Evolutionary conservation across 1,140 invertebrate genomes (phyloP), one percentile per base, ranked within the genome.

Genomic region (Drosophila triauraria): DNA sequence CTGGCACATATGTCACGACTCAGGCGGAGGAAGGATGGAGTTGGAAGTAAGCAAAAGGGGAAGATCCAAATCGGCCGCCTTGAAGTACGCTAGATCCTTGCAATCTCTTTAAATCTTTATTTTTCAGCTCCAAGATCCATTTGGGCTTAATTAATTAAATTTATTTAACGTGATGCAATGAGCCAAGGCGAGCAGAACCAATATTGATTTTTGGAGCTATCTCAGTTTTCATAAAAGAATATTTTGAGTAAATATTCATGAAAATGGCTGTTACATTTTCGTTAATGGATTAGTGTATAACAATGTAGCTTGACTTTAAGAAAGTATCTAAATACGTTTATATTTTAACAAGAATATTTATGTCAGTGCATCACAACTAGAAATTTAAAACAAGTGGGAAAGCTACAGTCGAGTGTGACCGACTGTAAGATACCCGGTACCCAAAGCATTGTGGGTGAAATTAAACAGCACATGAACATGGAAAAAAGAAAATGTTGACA

Each of bases 111-210:
- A 69, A 77, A 78, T 69, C 59, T 59, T 76, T 48, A 47, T 76
- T 61, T 68, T 61, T 12, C 42, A 54, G 30, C 25, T 35, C 32
- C 40, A 17, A 7, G 54, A 40, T 47, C 53, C 60, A 35, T 72
- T 50, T 70, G 46, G 38, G 7, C 40, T 62, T 78, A 70, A 78
- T 78, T 78, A 78, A 78, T 78, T 78, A 58, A 78, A 78, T 78
- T 62, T 71, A 61, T 58, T 78, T 78, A 69, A 78, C 78, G 75
- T 78, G 74, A 44, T 78, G 75, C 75, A 48, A 77, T 69, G 59
- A 57, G 77, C 48, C 74, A 44, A 61, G 63, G 56, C 65, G 58
- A 51, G 51, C 15, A 42, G 27, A 57, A 30, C 32, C 6, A 20
- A 6, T 75, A 47, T 51, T 32, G 65, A 72, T 60, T 43, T 72